Evolutionary conservation across 2,797 vertebrate species (phyloP).

Genomic region (Ara ararauna): DNA sequence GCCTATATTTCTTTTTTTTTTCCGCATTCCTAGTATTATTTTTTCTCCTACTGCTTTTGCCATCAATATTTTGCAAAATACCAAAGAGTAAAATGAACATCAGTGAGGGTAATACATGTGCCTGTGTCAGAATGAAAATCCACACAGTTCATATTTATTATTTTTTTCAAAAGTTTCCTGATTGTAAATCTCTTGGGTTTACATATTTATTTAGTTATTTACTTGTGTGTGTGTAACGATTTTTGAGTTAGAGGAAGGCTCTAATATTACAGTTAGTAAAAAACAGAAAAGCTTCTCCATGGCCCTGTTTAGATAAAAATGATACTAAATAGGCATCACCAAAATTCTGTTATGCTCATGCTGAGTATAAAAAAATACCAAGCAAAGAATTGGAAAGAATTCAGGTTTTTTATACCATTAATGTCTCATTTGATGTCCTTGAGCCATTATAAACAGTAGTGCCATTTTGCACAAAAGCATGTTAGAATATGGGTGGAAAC

Average conservation of each 20-base stretch:
- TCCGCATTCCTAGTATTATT: neutral
- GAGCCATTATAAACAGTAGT: slow-evolving; percentile 29
- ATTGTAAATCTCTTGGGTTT: neutral
- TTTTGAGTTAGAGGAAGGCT: slow-evolving; percentile 8
- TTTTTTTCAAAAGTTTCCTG: slow-evolving; percentile 17
- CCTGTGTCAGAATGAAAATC: neutral
- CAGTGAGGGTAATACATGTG: neutral
- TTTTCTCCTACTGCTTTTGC: slow-evolving; percentile 48
- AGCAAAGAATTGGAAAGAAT: slow-evolving; percentile 10
- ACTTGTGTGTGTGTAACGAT: neutral
- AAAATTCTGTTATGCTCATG: slow-evolving; percentile 26
- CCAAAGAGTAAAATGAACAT: neutral
- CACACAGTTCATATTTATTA: neutral
- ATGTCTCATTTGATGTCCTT: slow-evolving; percentile 9
- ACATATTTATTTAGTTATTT: neutral
- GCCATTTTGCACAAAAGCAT: slow-evolving; percentile 14
- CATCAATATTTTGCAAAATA: slow-evolving; percentile 56
- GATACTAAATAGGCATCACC: slow-evolving; percentile 7
- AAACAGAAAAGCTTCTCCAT: slow-evolving; percentile 10
- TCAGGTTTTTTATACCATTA: slow-evolving; percentile 32
- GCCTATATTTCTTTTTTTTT: slow-evolving; percentile 43
- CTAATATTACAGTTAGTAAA: neutral
- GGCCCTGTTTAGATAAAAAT: slow-evolving; percentile 37
- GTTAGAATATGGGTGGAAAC: slow-evolving; percentile 31
- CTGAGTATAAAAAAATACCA: neutral